Percentiles rank a stretch among this genome's conserved stretches.
Evolutionary conservation across 2,113 vertebrate species (phyloP).

Genomic region (Gallinago media): DNA sequence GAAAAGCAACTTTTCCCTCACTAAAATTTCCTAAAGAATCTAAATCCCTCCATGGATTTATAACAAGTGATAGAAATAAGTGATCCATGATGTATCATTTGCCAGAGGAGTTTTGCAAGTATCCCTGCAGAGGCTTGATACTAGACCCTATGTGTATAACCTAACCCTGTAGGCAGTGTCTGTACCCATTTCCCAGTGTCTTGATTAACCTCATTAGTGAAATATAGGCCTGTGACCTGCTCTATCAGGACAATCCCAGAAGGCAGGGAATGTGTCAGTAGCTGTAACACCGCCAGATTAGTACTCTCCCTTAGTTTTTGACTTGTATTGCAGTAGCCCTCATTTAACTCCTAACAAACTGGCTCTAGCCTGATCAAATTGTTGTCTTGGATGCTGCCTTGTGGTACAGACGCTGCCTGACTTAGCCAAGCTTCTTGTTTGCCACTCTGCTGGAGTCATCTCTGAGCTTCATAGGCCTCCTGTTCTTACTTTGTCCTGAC

Average conservation of each 20-base stretch:
- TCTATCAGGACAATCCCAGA: background rate
- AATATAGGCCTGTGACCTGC: constrained; percentile 7
- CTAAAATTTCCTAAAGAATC: background rate
- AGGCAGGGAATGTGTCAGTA: background rate
- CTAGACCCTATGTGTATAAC: background rate
- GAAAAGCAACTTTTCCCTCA: background rate
- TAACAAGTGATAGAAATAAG: background rate
- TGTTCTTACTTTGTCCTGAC: background rate
- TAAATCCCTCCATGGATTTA: background rate
- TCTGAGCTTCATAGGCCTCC: background rate
- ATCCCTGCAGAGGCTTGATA: background rate
- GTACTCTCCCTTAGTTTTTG: background rate
- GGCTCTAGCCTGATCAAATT: background rate
- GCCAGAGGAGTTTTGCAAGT: background rate
- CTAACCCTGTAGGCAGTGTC: background rate
- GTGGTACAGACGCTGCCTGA: background rate
- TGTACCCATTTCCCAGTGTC: constrained; percentile 10
- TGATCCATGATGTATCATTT: background rate
- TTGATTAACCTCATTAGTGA: constrained; percentile 49
- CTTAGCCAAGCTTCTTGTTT: background rate
- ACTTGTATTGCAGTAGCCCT: background rate
- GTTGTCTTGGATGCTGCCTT: background rate
- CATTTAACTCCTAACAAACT: background rate
- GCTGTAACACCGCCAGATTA: background rate
- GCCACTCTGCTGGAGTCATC: background rate